Conservation (phyloP, 1,140 invertebrate species). For the Meloidogyne hapla region DNA sequence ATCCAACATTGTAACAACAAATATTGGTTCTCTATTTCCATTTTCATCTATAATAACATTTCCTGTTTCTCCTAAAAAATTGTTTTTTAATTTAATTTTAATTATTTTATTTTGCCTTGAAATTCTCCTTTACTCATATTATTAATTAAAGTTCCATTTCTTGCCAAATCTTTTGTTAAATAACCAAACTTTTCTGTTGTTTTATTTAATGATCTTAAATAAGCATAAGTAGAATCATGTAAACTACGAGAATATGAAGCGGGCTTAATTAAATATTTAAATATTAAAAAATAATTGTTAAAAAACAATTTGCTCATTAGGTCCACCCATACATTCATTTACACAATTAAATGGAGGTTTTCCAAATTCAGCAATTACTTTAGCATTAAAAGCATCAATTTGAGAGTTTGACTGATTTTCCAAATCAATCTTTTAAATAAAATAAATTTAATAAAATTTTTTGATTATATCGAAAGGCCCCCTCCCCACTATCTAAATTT, state of each 20-base stretch:
- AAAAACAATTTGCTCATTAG: constrained; percentile 26
- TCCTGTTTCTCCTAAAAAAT: constrained; percentile 42
- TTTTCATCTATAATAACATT: constrained; percentile 34
- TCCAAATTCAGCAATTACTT: constrained; percentile 33
- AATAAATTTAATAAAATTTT: constrained; percentile 11
- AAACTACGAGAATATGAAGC: constrained; percentile 37
- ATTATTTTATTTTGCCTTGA: background rate
- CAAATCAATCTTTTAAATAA: constrained; percentile 33
- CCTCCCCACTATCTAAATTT: too few species aligned
- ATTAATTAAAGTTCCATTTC: constrained; percentile 25
- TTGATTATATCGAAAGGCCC: too few species aligned
- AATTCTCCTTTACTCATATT: constrained; percentile 4
- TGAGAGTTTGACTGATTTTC: constrained; percentile 25
- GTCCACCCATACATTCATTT: constrained; percentile 37
- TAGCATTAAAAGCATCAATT: constrained; percentile 36
- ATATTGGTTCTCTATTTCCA: constrained; percentile 42
- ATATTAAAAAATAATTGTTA: background rate
- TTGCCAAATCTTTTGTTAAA: background rate
- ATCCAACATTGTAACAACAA: constrained; percentile 32
- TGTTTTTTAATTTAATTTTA: background rate
- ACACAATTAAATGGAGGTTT: constrained; percentile 38
- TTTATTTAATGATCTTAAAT: constrained; percentile 33
- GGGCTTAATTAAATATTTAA: constrained; percentile 14
- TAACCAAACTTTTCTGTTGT: constrained; percentile 22
- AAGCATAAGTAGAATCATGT: constrained; percentile 39